These are phyloP conservation scores for Xyliphius kryptos DNA, from an alignment of 2,113 vertebrate genomes.

Conservation along the genomic window DNA sequence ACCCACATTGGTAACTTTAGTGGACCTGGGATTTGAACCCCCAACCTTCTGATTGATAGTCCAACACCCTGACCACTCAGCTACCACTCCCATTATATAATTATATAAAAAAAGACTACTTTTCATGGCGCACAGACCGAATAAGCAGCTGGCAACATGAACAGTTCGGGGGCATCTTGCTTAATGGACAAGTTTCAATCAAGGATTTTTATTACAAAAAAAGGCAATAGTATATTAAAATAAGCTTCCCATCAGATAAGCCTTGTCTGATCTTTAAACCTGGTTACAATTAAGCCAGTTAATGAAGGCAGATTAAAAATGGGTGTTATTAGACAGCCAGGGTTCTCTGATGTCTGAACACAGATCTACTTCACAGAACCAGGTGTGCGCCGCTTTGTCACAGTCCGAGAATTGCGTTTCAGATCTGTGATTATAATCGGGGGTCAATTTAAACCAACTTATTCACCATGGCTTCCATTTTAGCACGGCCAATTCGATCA, in stretches of 20 bases:
- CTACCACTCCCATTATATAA: too few species aligned
- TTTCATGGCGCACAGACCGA: too few species aligned
- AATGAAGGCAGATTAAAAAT: constrained; percentile 29
- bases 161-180: too few species aligned
- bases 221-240: constrained; percentile 39
- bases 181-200: too few species aligned
- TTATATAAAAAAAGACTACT: too few species aligned
- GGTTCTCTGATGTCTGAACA: constrained; percentile 20
- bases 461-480: constrained; percentile 9
- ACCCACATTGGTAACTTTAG: too few species aligned
- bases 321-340: constrained; percentile 32
- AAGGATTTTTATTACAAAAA: too few species aligned
- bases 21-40: too few species aligned
- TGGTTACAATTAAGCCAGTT: constrained; percentile 50
- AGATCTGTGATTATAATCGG: constrained; percentile 11
- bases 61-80: too few species aligned
- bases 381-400: constrained; percentile 39
- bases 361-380: constrained; percentile 35
- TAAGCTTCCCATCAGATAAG: constrained; percentile 55
- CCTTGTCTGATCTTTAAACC: constrained; percentile 46
- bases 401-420: constrained; percentile 30
- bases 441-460: constrained; percentile 24
- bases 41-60: too few species aligned
- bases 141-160: too few species aligned
- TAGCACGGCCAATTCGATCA: not conserved